phyloP scores from a whole-genome alignment of 2,797 vertebrate genomes.

The Decapterus maruadsi region DNA sequence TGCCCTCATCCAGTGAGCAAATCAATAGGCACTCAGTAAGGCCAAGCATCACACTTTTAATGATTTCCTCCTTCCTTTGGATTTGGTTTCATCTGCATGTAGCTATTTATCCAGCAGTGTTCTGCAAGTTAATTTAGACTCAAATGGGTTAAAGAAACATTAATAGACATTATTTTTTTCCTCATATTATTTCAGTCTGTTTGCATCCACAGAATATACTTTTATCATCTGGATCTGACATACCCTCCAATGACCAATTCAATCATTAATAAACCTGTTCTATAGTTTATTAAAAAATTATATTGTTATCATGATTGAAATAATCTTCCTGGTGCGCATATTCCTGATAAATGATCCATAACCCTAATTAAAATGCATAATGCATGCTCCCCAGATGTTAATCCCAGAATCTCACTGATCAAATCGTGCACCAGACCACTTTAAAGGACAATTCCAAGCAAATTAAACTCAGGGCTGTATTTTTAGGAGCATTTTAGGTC shows the following conservation, averaged over 20 bases:
- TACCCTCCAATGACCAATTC: slow-evolving; percentile 4
- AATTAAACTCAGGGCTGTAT: no score
- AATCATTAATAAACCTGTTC: slow-evolving; percentile 8
- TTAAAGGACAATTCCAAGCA: no score
- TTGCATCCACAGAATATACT: not conserved
- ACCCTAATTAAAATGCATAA: slow-evolving; percentile 5
- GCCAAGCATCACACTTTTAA: slow-evolving; percentile 61
- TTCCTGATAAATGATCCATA: slow-evolving; percentile 1
- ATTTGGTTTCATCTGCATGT: slow-evolving; percentile 49
- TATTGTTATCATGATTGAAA: not conserved
- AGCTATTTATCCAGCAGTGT: slow-evolving; percentile 5
- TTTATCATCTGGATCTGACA: slow-evolving; percentile 26
- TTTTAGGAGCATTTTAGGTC: no score
- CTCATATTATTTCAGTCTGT: not conserved
- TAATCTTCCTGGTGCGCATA: not conserved
- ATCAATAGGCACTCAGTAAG: slow-evolving; percentile 77
- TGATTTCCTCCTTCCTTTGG: slow-evolving; percentile 58
- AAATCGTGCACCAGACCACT: no score
- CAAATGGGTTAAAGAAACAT: not conserved
- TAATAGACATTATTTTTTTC: not conserved
- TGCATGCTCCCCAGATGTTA: not conserved
- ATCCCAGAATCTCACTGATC: not conserved
- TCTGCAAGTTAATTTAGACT: slow-evolving; percentile 16
- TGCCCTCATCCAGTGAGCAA: slow-evolving; percentile 63
- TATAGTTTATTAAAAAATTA: slow-evolving; percentile 29